Evolutionary conservation across 1,140 invertebrate species (phyloP), one percentile per base, ranked within the genome.

Genomic region (Saccostrea cuccullata): DNA sequence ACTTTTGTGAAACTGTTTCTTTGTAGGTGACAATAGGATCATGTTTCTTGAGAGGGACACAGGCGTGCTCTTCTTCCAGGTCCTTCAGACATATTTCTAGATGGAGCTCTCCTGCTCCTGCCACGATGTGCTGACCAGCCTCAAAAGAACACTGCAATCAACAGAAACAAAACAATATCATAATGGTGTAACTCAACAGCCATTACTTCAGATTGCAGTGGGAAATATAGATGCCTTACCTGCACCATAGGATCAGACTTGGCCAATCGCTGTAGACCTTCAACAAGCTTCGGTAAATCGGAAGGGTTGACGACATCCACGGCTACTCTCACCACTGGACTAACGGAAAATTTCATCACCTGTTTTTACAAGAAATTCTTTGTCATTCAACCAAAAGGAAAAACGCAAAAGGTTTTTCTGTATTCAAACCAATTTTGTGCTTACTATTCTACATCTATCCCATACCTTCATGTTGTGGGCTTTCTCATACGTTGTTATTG

Each of bases 221-320:
- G n/a, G 5, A 82, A 40, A 88, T 47, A 9, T 1, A 55, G 17
- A 23, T 47, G 17, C 13, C 86, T 40, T 88, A 93, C 92, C 93
- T 95, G 95, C 86, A 99, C 99, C 98, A 99, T 99, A 96, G 99
- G 99, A 96, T 99, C 99, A 67, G 99, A 99, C 95, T 99, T 99
- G 92, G 98, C 98, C 94, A 99, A 96, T 96, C 98, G 97, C 95
- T 99, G 99, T 86, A 99, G 96, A 95, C 97, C 98, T 97, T 99
- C 98, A 55, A 99, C 98, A 90, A 99, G 96, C 96, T 99, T 99
- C 83, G 99, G 99, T 95, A 99, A 96, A 96, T 99, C 99, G 88
- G 98, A 98, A 40, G 99, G 98, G 94, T 99, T 99, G 96, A 99
- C 99, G 89, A 99, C 98, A 95, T 99, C 99, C 2, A 99, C 99